Conservation (phyloP, 2,113 vertebrate genomes). For the Xyliphius kryptos region DNA sequence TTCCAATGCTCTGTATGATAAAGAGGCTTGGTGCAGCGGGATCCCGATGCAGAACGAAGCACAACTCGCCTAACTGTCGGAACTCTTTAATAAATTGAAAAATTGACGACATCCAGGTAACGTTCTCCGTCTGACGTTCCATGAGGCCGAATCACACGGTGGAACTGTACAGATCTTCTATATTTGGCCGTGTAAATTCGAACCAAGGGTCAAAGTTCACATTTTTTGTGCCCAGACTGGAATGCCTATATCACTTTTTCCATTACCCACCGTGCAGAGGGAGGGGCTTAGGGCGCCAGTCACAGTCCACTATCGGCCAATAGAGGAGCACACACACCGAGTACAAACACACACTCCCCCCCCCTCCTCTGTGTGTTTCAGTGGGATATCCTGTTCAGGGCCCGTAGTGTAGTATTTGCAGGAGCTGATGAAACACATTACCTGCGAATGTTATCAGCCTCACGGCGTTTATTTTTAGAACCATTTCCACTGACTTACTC, state of each 20-base stretch:
- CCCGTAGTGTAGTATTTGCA: constrained; percentile 59
- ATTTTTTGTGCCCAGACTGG: too few species aligned
- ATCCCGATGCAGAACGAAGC: constrained; percentile 22
- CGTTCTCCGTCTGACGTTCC: not conserved
- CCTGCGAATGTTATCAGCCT: constrained; percentile 55
- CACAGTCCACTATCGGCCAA: too few species aligned
- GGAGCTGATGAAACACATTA: constrained; percentile 53
- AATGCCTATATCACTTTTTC: too few species aligned
- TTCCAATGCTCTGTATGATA: constrained; percentile 30
- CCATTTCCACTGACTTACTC: constrained; percentile 56
- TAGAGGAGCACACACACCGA: too few species aligned
- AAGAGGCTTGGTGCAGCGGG: constrained; percentile 16
- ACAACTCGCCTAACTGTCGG: too few species aligned
- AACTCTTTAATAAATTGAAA: too few species aligned
- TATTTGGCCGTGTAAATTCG: too few species aligned
- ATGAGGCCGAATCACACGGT: constrained; percentile 39
- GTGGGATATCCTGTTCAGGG: constrained; percentile 59
- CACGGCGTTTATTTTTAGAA: constrained; percentile 49
- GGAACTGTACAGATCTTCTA: constrained; percentile 65
- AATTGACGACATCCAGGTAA: too few species aligned
- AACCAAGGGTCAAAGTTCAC: too few species aligned
- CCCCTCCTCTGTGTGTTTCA: constrained; percentile 8
- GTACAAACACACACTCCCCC: too few species aligned
- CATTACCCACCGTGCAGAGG: too few species aligned
- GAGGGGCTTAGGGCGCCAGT: too few species aligned